A percentile compares a stretch with the other conserved stretches of the same genome.
These are phyloP conservation scores for Aphaenogaster floridana DNA, from an alignment of 1,140 invertebrate genomes.

Conservation along the genomic window DNA sequence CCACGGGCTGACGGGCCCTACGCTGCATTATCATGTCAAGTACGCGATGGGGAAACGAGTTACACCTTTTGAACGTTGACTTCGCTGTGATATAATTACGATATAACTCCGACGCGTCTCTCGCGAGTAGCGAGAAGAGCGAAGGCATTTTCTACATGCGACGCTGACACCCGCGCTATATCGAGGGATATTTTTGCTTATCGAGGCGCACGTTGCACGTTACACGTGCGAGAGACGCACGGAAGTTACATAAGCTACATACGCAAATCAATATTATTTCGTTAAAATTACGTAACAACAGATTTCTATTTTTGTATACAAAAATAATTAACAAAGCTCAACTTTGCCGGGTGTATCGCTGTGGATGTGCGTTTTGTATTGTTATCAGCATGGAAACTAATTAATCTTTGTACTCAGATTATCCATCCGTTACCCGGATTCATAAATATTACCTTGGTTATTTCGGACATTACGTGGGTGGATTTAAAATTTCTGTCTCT, in stretches of 20 bases:
- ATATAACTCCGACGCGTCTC: conserved; percentile 8
- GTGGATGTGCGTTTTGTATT: background rate
- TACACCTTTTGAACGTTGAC: conserved; percentile 46
- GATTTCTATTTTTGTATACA: background rate
- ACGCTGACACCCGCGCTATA: conserved; percentile 2
- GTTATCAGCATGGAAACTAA: background rate
- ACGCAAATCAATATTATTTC: background rate
- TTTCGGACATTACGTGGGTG: background rate
- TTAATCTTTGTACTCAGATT: background rate
- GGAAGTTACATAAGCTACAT: background rate
- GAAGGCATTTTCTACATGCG: background rate
- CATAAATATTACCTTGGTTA: background rate
- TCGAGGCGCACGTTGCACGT: background rate
- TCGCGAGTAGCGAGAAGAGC: background rate
- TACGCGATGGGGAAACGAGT: conserved; percentile 30
- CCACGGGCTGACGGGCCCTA: conserved; percentile 28
- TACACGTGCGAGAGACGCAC: background rate
- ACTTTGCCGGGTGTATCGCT: background rate
- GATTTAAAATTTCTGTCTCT: background rate
- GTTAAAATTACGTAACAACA: conserved; percentile 16
- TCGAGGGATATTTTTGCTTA: conserved; percentile 16
- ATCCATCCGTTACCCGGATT: background rate
- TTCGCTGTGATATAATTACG: conserved; percentile 39
- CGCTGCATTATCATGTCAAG: conserved; percentile 46
- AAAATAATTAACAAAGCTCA: conserved; percentile 24